phyloP scores from a whole-genome alignment of 2,888 invertebrate species.

The Liopterus haemorrhoidalis region DNA sequence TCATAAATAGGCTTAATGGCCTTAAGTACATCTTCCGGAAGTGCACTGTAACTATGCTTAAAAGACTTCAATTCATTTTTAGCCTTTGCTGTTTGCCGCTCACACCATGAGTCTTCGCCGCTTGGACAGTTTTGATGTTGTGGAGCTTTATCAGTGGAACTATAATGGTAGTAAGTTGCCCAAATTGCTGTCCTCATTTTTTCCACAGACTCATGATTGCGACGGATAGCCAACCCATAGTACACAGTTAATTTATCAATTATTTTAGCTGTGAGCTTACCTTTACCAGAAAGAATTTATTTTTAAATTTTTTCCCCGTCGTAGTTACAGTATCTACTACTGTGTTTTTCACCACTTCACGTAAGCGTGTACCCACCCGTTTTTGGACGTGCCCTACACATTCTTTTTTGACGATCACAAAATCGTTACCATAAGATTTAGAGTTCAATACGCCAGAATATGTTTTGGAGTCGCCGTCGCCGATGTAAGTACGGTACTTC shows the following conservation, averaged over 20 bases:
- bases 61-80: slow-evolving; percentile 16
- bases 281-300: slow-evolving; percentile 31
- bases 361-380: slow-evolving; percentile 14
- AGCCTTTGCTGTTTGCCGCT: slow-evolving; percentile 28
- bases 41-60: slow-evolving; percentile 23
- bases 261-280: slow-evolving; percentile 26
- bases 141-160: slow-evolving; percentile 23
- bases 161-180: slow-evolving; percentile 21
- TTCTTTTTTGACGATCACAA: slow-evolving; percentile 9
- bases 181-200: slow-evolving; percentile 28
- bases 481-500: slow-evolving; percentile 2
- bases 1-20: slow-evolving; percentile 35
- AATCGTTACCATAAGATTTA: slow-evolving; percentile 9
- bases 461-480: slow-evolving; percentile 5
- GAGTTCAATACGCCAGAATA: slow-evolving; percentile 4
- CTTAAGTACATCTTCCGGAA: slow-evolving; percentile 25
- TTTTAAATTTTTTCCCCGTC: slow-evolving; percentile 2
- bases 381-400: slow-evolving; percentile 17
- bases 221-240: slow-evolving; percentile 34
- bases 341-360: too few relatives aligned
- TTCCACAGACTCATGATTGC: slow-evolving; percentile 29
- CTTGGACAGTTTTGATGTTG: slow-evolving; percentile 24
- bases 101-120: slow-evolving; percentile 29
- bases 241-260: slow-evolving; percentile 34
- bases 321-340: too few relatives aligned